Percentiles rank a stretch among this genome's conserved stretches.
Evolutionary conservation across 2,113 vertebrate species (phyloP).

Genomic region (Telmatochromis bifrenatus): DNA sequence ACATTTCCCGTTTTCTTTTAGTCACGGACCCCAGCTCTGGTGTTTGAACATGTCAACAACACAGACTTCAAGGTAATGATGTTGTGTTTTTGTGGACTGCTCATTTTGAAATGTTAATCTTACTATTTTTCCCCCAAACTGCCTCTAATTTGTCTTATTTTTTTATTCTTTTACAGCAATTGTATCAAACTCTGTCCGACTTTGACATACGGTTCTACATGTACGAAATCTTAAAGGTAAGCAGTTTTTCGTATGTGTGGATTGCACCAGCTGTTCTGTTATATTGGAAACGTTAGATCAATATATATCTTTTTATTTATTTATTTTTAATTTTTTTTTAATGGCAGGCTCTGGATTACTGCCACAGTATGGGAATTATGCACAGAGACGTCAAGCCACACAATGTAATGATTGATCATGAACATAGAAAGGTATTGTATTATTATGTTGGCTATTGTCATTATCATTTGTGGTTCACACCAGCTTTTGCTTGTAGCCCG

Average conservation of each 20-base stretch:
- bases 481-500: not conserved
- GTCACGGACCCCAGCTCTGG: conserved; percentile 84
- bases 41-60: conserved; percentile 87
- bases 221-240: conserved; percentile 85
- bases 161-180: conserved; percentile 63
- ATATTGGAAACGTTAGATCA: not conserved
- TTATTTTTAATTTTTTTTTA: not conserved
- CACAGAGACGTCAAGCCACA: conserved; percentile 85
- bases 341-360: conserved; percentile 69
- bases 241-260: not conserved
- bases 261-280: not conserved
- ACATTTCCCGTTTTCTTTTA: not conserved
- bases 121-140: not conserved
- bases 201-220: conserved; percentile 88
- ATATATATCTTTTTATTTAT: not conserved
- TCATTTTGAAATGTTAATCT: not conserved
- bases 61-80: conserved; percentile 82
- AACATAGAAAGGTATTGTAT: conserved; percentile 80
- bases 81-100: not conserved
- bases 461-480: not conserved
- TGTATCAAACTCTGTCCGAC: conserved; percentile 84
- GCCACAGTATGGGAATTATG: conserved; percentile 87
- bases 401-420: conserved; percentile 87
- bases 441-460: not conserved
- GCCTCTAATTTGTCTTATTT: not conserved